phyloP scores from a whole-genome alignment of 2,888 invertebrate genomes.

The Shargacucullia verbasci region DNA sequence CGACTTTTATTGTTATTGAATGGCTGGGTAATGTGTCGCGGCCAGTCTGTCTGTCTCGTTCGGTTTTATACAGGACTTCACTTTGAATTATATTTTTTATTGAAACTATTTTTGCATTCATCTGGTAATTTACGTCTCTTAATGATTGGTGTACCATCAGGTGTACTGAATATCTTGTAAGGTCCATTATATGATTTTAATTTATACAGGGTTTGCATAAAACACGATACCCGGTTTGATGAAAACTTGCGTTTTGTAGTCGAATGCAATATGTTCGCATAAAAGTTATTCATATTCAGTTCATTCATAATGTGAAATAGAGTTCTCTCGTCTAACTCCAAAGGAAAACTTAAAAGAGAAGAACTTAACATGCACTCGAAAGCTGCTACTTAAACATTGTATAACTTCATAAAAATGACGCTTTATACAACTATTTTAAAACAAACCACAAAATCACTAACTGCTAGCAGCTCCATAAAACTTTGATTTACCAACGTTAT shows the following conservation, averaged over 20 bases:
- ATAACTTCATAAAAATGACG: no score
- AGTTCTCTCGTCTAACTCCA: no score
- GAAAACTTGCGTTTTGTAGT: slow-evolving; percentile 10
- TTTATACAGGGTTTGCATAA: not conserved
- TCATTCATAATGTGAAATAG: no score
- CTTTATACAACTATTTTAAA: no score
- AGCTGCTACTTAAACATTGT: no score
- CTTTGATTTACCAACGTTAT: not conserved
- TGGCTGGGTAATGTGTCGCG: slow-evolving; percentile 43
- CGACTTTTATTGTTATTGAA: slow-evolving; percentile 55
- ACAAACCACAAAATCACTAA: no score
- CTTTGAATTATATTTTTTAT: slow-evolving; percentile 37
- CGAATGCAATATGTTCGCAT: slow-evolving; percentile 7
- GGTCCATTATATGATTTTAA: not conserved
- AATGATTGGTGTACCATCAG: not conserved
- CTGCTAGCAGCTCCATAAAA: no score
- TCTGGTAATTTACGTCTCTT: slow-evolving; percentile 10
- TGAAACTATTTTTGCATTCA: slow-evolving; percentile 12
- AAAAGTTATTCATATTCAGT: slow-evolving; percentile 5
- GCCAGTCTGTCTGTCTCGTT: slow-evolving; percentile 39
- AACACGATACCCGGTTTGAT: slow-evolving; percentile 2
- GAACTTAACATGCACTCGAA: no score
- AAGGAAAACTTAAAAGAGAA: no score
- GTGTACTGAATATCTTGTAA: slow-evolving; percentile 4
- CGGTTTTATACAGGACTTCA: slow-evolving; percentile 32